These are phyloP conservation scores for Hemicordylus capensis DNA, from an alignment of 2,113 vertebrate genomes.

Conservation along the genomic window DNA sequence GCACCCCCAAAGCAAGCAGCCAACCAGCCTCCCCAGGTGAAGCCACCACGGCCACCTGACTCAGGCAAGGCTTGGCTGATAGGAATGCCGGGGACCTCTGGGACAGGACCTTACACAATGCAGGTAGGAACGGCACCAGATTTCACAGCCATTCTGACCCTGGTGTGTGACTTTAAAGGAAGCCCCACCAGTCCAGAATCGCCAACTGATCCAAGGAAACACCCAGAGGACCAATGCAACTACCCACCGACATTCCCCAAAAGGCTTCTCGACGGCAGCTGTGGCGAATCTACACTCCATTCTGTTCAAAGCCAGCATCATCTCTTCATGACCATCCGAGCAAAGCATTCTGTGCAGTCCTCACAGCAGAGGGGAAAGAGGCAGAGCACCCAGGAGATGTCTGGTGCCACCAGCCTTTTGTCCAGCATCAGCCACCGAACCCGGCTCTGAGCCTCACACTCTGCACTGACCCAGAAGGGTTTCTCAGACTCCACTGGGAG, in stretches of 20 bases:
- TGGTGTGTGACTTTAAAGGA: no score
- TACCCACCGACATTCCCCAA: no score
- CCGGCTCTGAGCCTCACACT: no score
- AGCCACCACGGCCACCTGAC: neutral
- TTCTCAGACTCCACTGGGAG: accelerated
- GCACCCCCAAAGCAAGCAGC: neutral
- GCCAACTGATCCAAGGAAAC: neutral
- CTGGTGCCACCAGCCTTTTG: no score
- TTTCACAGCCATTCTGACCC: no score
- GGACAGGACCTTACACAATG: neutral
- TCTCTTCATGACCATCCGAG: no score
- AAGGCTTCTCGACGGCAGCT: no score
- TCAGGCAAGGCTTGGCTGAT: neutral
- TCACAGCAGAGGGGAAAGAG: neutral
- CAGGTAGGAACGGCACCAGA: neutral
- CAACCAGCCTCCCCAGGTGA: no score
- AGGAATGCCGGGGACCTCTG: neutral
- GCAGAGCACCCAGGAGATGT: neutral
- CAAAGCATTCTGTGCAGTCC: neutral
- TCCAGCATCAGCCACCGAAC: neutral
- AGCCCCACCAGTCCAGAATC: neutral
- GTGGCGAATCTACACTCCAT: no score
- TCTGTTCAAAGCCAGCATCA: no score
- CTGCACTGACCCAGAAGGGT: neutral
- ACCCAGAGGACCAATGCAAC: no score